Evolutionary conservation across 2,113 vertebrate genomes (phyloP).

Genomic region (Lophius piscatorius): DNA sequence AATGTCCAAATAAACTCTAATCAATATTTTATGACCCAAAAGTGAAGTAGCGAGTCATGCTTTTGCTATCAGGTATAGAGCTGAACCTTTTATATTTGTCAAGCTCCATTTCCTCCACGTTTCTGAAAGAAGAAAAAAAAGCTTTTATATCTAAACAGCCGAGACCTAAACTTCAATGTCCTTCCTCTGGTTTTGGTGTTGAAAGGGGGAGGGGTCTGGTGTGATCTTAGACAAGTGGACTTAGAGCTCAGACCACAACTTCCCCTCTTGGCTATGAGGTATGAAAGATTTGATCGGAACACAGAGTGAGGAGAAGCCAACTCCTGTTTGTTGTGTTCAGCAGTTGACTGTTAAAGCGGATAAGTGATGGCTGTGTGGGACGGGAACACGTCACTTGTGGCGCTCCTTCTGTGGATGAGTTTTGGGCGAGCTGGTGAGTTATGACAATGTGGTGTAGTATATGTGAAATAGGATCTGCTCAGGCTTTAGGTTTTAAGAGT

Average conservation of each 20-base stretch:
- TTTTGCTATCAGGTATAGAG: too few species aligned
- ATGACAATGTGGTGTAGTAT: neutral
- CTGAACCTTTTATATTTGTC: too few species aligned
- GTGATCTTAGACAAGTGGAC: conserved; percentile 71
- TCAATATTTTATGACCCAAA: conserved; percentile 75
- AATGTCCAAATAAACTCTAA: conserved; percentile 63
- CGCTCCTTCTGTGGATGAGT: conserved; percentile 66
- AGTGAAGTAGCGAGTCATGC: too few species aligned
- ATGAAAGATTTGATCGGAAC: conserved; percentile 29
- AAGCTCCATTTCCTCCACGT: too few species aligned
- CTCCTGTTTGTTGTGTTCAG: neutral
- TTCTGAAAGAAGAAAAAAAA: neutral
- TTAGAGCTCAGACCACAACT: conserved; percentile 77
- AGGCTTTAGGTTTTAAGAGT: neutral
- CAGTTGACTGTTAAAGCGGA: too few species aligned
- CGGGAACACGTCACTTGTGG: conserved; percentile 32
- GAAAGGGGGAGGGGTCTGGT: conserved; percentile 67
- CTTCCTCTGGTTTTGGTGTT: conserved; percentile 50
- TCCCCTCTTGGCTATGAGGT: conserved; percentile 62
- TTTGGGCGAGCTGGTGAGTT: conserved; percentile 75
- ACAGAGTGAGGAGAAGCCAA: neutral
- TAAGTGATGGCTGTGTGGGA: conserved; percentile 35
- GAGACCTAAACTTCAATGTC: neutral
- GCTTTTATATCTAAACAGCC: too few species aligned
- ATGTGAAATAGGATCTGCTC: too few species aligned